Percentiles rank a stretch among this genome's conserved stretches.
These are phyloP conservation scores for Ammodytes marinus DNA, from an alignment of 2,113 vertebrate species.

Conservation along the genomic window DNA sequence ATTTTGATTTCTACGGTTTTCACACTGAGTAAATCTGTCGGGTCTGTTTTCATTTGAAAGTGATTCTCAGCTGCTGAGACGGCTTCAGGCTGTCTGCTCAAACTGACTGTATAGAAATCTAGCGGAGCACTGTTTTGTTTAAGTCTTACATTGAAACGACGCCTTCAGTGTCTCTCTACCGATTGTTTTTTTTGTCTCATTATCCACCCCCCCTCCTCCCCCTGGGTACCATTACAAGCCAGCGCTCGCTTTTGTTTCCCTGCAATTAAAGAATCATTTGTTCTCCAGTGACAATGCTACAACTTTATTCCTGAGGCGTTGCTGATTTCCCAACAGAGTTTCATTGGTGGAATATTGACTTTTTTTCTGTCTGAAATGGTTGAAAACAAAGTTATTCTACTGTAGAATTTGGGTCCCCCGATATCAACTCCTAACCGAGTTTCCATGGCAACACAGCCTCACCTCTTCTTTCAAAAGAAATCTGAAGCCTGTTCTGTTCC, in stretches of 20 bases:
- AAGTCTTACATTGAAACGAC: conserved; percentile 72
- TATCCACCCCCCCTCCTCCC: conserved; percentile 29
- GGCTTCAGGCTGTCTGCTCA: conserved; percentile 45
- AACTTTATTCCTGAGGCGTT: conserved; percentile 24
- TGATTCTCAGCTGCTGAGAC: conserved; percentile 41
- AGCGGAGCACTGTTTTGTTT: conserved; percentile 59
- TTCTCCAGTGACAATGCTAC: conserved; percentile 42
- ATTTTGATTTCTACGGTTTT: conserved; percentile 57
- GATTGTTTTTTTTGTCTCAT: conserved; percentile 58
- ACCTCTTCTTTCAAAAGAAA: conserved; percentile 1
- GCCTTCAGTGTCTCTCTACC: conserved; percentile 68
- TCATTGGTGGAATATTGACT: neutral
- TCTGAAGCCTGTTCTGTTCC: neutral
- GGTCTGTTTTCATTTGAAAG: conserved; percentile 47
- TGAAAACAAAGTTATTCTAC: neutral
- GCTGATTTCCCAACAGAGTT: neutral
- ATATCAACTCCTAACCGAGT: neutral
- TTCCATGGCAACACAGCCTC: conserved; percentile 44
- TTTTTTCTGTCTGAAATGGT: neutral
- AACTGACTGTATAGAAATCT: conserved; percentile 63
- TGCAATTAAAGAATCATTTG: conserved; percentile 74
- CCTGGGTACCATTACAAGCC: conserved; percentile 47
- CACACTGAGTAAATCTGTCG: conserved; percentile 48
- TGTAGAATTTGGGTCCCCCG: neutral
- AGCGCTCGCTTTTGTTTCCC: conserved; percentile 60